Evolutionary conservation across 2,797 vertebrate genomes (phyloP), one percentile per base, ranked within the genome.

Genomic region (Austrolebias charrua): DNA sequence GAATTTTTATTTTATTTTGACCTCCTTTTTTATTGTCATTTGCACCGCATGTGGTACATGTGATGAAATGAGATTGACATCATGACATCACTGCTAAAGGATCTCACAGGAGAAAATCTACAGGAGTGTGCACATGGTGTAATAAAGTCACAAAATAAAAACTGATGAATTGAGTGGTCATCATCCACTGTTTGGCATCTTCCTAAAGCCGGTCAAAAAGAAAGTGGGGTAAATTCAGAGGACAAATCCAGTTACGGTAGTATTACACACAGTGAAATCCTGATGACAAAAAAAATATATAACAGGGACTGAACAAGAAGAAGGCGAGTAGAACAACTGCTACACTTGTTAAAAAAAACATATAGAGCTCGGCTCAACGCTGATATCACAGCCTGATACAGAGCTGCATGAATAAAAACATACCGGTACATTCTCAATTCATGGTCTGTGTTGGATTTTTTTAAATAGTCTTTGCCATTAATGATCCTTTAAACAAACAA

Each of bases 171-270:
- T 29, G 24, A 51, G 11, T 45, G 48, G 66, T n/a, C 31, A 40
- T 55, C 16, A 15, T 45, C 60, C 50, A 69, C 24, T 24, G 24
- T 20, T 43, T 5, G 8, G 50, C 63, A 45, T 72, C 76, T 55
- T 59, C 38, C 63, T 63, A 63, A 74, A 82, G 61, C 65, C 31
- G n/a, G 46, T 56, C 63, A 73, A 67, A 43, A 24, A 42, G 59
- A 86, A 86, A 88, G 81, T 82, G 83, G 85, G 79, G 83, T 84
- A 87, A 86, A 87, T 53, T 84, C 66, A 86, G 76, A 77, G 69
- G 75, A 57, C 55, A 83, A 84, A 84, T 89, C 78, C 43, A 40
- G 82, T 88, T 87, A n/a, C n/a, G n/a, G n/a, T n/a, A 24, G 24
- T 24, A 24, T 24, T 3, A 24, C 24, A 24, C 24, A 24, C 24